Evolutionary conservation across 2,797 vertebrate genomes (phyloP).

Genomic region (Myiothlypis chrysogaster): DNA sequence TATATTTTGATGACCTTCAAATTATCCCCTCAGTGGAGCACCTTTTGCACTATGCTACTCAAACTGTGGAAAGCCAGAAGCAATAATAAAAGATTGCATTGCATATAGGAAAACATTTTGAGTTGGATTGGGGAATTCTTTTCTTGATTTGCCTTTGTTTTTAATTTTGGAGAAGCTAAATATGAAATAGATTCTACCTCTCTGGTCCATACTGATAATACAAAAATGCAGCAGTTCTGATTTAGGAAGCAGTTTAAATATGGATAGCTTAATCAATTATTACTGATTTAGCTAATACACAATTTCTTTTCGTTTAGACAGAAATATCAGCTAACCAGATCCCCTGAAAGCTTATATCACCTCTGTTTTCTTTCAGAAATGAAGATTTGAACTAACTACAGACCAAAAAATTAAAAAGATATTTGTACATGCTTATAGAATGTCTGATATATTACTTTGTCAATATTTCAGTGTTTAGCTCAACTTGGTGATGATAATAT

Average conservation of each 20-base stretch:
- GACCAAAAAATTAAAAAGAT: slow-evolving; percentile 30
- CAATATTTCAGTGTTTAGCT: slow-evolving; percentile 64
- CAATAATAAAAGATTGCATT: not conserved
- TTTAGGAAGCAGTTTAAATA: not conserved
- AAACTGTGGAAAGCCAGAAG: not conserved
- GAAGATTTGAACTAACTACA: slow-evolving; percentile 14
- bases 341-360: not conserved
- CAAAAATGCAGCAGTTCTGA: not conserved
- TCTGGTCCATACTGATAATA: not conserved
- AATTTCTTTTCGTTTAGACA: not conserved
- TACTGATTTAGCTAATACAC: not conserved
- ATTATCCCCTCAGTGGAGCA: not conserved
- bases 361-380: slow-evolving; percentile 17
- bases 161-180: not conserved
- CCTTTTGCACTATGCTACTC: not conserved
- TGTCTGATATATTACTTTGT: slow-evolving; percentile 36
- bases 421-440: slow-evolving; percentile 45
- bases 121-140: not conserved
- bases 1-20: not conserved
- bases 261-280: not conserved
- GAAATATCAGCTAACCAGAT: not conserved
- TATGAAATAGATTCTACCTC: not conserved
- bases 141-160: not conserved
- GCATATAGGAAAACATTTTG: not conserved
- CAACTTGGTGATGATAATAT: slow-evolving; percentile 20